Evolutionary conservation across 2,888 invertebrate species (phyloP).

Genomic region (Pollenia angustigena): DNA sequence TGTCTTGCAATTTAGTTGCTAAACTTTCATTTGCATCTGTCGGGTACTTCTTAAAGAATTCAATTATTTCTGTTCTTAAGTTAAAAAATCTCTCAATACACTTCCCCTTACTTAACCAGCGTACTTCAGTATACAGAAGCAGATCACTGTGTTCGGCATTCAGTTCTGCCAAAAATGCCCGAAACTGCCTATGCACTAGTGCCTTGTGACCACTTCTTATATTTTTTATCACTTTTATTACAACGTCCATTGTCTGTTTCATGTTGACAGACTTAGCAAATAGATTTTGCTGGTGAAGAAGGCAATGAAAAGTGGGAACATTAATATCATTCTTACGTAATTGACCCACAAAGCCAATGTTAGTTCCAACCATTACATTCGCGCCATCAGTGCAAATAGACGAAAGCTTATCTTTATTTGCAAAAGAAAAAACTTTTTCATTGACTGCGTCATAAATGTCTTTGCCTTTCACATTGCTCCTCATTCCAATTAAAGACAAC

Average conservation of each 20-base stretch:
- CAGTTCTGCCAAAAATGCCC: conserved; percentile 6
- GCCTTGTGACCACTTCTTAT: not conserved
- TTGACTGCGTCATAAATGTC: no score
- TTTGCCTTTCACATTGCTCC: no score
- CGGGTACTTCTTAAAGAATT: no score
- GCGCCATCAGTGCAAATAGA: conserved; percentile 10
- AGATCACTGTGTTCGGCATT: conserved; percentile 28
- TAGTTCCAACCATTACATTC: not conserved
- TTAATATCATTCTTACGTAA: not conserved
- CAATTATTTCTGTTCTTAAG: not conserved
- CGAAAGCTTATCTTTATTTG: not conserved
- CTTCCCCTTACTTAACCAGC: conserved; percentile 29
- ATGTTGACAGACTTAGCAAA: not conserved
- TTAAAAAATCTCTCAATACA: not conserved
- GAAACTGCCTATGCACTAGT: not conserved
- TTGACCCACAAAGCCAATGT: not conserved
- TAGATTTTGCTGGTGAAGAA: not conserved
- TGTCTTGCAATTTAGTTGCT: no score
- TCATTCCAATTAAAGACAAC: no score
- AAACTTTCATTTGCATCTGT: no score
- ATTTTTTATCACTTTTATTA: not conserved
- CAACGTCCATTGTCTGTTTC: not conserved
- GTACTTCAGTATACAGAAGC: conserved; percentile 36
- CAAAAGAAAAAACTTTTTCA: no score
- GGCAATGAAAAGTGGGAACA: not conserved